phyloP scores from a whole-genome alignment of 1,140 invertebrate species.

The Onthophagus taurus region DNA sequence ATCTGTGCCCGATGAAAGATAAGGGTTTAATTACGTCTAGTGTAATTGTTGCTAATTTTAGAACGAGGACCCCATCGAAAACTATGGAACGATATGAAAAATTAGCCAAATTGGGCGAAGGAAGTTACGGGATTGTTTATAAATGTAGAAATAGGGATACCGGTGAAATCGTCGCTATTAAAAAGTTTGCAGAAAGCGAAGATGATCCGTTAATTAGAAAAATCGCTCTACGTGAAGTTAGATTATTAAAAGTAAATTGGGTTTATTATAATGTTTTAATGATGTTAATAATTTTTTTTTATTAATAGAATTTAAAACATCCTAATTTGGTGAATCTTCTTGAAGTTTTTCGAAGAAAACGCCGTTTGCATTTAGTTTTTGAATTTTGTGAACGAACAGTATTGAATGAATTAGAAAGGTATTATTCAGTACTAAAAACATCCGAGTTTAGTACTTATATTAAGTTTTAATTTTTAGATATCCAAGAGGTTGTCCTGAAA shows the following conservation, averaged over 20 bases:
- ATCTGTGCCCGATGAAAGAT: too few relatives aligned
- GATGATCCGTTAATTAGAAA: slow-evolving; percentile 97
- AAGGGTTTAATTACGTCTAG: too few relatives aligned
- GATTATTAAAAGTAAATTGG: slow-evolving; percentile 82
- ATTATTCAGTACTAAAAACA: slow-evolving; percentile 36
- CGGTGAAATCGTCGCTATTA: slow-evolving; percentile 93
- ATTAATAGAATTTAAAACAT: slow-evolving; percentile 87
- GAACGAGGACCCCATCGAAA: slow-evolving; percentile 73
- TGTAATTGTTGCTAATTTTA: slow-evolving; percentile 28
- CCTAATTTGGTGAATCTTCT: slow-evolving; percentile 95
- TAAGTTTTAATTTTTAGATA: slow-evolving; percentile 16
- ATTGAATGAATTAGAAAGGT: slow-evolving; percentile 87
- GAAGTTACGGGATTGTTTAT: slow-evolving; percentile 97
- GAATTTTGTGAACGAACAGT: slow-evolving; percentile 98
- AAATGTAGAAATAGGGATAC: slow-evolving; percentile 96
- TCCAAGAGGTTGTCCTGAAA: slow-evolving; percentile 69
- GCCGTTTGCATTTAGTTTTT: slow-evolving; percentile 95
- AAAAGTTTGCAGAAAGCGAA: slow-evolving; percentile 98
- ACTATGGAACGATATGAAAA: slow-evolving; percentile 98
- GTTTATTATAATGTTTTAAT: neutral
- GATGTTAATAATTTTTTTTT: neutral
- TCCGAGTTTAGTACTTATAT: slow-evolving; percentile 2
- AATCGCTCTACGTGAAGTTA: slow-evolving; percentile 94
- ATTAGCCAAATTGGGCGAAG: slow-evolving; percentile 91
- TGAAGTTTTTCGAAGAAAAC: slow-evolving; percentile 95